Percentiles rank a stretch among this genome's conserved stretches.
Evolutionary conservation across 2,113 vertebrate genomes (phyloP).

Genomic region (Notothenia coriiceps): DNA sequence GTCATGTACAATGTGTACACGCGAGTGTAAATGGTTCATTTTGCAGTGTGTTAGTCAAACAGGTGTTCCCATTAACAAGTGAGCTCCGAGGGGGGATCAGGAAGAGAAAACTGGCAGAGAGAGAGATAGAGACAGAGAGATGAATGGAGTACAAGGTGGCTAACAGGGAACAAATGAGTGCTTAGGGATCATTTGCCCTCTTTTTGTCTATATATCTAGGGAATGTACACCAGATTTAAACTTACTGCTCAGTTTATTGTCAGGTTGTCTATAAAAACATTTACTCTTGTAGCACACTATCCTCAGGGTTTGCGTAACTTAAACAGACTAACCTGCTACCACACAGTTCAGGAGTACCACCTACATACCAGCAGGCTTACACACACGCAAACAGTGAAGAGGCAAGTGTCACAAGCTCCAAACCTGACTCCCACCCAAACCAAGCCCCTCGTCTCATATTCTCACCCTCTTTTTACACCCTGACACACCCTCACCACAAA

Average conservation of each 20-base stretch:
- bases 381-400: slow-evolving; percentile 50
- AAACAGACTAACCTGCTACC: slow-evolving; percentile 67
- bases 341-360: slow-evolving; percentile 74
- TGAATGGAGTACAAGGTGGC: slow-evolving; percentile 50
- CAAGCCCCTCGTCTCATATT: slow-evolving; percentile 38
- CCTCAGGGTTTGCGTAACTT: slow-evolving; percentile 46
- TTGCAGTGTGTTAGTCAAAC: slow-evolving; percentile 72
- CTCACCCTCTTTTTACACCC: slow-evolving; percentile 34
- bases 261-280: slow-evolving; percentile 33
- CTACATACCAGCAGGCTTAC: slow-evolving; percentile 66
- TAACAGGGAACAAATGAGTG: slow-evolving; percentile 44
- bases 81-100: slow-evolving; percentile 58
- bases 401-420: slow-evolving; percentile 60
- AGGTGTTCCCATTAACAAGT: slow-evolving; percentile 80
- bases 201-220: slow-evolving; percentile 28
- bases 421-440: slow-evolving; percentile 35
- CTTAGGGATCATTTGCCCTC: slow-evolving; percentile 43
- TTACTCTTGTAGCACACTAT: slow-evolving; percentile 29
- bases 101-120: slow-evolving; percentile 43
- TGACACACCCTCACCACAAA: slow-evolving; percentile 42
- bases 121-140: slow-evolving; percentile 47
- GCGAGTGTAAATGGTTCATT: slow-evolving; percentile 67
- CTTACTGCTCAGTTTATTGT: slow-evolving; percentile 15
- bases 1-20: slow-evolving; percentile 53
- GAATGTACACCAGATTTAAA: slow-evolving; percentile 5